Conservation (phyloP, 2,113 vertebrate species). For the Pelodiscus sinensis region DNA sequence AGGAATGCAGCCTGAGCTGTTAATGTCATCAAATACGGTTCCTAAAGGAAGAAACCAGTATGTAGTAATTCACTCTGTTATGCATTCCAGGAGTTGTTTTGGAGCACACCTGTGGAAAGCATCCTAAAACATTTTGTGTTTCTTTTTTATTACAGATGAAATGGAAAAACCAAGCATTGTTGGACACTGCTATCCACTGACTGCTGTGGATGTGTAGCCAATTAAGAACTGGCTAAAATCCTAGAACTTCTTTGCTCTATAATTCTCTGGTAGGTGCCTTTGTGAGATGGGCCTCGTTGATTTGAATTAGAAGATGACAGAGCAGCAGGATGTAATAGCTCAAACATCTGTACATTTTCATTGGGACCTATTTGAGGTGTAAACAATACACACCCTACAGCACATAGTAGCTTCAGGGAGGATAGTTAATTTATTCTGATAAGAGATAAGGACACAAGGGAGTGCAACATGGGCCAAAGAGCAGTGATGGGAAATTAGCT, state of each 20-base stretch:
- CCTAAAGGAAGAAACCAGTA: constrained; percentile 54
- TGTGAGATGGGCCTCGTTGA: neutral
- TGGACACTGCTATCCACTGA: neutral
- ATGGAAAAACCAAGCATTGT: neutral
- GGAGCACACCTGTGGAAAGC: neutral
- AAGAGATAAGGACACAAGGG: neutral
- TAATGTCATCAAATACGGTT: constrained; percentile 80
- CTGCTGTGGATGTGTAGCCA: neutral
- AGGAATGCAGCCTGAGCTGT: constrained; percentile 75
- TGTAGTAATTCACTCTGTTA: neutral
- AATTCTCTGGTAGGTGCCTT: neutral
- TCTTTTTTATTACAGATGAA: neutral
- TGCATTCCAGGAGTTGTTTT: neutral
- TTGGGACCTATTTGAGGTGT: neutral
- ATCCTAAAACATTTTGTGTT: neutral
- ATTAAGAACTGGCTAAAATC: neutral
- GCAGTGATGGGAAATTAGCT: neutral
- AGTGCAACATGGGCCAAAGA: neutral
- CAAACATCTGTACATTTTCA: neutral
- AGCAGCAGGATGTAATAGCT: neutral
- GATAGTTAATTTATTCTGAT: neutral
- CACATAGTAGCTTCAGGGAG: neutral
- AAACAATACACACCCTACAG: neutral
- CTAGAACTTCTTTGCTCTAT: neutral
- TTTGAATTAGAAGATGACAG: neutral